Conservation (phyloP, 2,797 vertebrate genomes). For the Peromyscus melanophrys region DNA sequence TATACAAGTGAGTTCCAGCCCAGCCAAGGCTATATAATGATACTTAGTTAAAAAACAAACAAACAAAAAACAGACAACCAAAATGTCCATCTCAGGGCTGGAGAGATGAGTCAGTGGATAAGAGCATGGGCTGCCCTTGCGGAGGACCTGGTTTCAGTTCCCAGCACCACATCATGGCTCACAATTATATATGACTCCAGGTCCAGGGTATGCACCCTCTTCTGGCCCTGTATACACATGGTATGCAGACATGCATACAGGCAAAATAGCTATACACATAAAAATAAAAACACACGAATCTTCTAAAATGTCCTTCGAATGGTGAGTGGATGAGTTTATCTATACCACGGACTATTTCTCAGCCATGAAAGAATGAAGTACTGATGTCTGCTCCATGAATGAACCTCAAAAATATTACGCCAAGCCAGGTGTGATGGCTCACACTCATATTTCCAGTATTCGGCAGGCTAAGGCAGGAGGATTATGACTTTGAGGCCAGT, state of each 20-base stretch:
- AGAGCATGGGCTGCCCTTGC: neutral
- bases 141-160: neutral
- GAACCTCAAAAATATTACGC: neutral
- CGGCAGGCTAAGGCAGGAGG: neutral
- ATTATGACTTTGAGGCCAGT: neutral
- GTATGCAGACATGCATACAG: neutral
- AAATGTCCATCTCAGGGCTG: neutral
- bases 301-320: neutral
- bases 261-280: neutral
- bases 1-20: neutral
- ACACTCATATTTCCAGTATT: neutral
- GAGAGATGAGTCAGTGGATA: too few species aligned
- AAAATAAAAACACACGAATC: neutral
- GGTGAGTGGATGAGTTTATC: neutral
- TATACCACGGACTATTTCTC: accelerated
- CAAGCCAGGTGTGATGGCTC: neutral
- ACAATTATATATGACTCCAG: neutral
- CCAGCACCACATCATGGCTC: neutral
- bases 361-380: neutral
- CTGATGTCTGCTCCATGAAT: accelerated
- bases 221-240: neutral
- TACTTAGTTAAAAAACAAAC: neutral
- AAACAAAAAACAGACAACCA: neutral
- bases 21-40: too few species aligned
- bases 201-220: neutral